phyloP scores from a whole-genome alignment of 92 coral and sea anemone genomes.

The Actinostola sp. region DNA sequence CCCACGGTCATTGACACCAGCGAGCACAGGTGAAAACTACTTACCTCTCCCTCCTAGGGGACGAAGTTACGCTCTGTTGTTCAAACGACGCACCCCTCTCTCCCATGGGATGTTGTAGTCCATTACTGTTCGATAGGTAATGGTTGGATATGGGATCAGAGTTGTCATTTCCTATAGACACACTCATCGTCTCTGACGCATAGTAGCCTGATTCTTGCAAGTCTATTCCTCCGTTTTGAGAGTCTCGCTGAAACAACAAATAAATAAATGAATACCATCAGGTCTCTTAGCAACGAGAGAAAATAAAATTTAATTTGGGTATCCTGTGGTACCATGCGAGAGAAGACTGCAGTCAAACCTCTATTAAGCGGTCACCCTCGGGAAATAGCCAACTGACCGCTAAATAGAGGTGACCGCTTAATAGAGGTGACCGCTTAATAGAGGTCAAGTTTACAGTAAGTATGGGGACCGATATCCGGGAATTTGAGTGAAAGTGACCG shows the following conservation, averaged over 20 bases:
- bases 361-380: no score
- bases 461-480: no score
- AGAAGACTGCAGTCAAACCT: no score
- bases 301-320: not conserved
- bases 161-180: constrained; percentile 51
- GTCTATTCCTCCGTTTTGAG: constrained; percentile 51
- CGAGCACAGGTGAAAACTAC: not conserved
- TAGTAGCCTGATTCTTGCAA: constrained; percentile 88
- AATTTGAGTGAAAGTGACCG: no score
- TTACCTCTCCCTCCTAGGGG: constrained; percentile 40
- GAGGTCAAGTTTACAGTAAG: no score
- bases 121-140: constrained; percentile 69
- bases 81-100: constrained; percentile 36
- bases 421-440: no score
- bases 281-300: not conserved
- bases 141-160: constrained; percentile 73
- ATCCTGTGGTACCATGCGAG: not conserved
- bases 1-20: no score
- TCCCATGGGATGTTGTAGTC: constrained; percentile 30
- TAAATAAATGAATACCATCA: no score
- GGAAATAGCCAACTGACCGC: no score
- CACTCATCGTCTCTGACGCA: constrained; percentile 89
- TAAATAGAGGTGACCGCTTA: no score
- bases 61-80: constrained; percentile 21
- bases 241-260: constrained; percentile 33